These are phyloP conservation scores for Drosophila funebris DNA, from an alignment of 1,140 invertebrate genomes.

Conservation along the genomic window DNA sequence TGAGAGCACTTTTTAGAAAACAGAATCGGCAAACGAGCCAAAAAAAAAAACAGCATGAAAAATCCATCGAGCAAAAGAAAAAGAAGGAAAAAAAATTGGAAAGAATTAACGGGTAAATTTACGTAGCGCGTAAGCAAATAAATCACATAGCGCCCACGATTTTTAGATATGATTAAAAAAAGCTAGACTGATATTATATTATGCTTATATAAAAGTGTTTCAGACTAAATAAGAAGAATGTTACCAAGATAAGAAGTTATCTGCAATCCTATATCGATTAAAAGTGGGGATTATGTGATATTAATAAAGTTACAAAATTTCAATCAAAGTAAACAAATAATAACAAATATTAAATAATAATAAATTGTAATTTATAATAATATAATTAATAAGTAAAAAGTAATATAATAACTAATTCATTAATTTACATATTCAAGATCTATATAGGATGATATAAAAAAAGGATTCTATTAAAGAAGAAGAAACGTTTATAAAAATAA, in stretches of 20 bases:
- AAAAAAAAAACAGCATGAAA: constrained; percentile 1
- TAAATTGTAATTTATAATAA: no score
- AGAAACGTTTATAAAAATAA: no score
- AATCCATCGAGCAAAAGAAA: neutral
- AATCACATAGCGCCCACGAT: constrained; percentile 62
- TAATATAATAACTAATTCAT: no score
- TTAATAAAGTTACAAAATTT: no score
- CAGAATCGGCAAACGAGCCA: neutral
- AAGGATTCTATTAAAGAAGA: no score
- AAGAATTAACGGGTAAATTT: neutral
- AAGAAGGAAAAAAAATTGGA: constrained; percentile 32
- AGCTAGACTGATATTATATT: constrained; percentile 9
- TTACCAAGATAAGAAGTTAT: neutral
- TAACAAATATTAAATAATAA: no score
- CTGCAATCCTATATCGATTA: no score
- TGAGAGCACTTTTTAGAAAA: constrained; percentile 44
- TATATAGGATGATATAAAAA: neutral
- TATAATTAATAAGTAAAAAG: no score
- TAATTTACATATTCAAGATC: no score
- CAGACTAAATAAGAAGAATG: neutral
- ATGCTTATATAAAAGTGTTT: no score
- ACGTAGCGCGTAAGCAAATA: constrained; percentile 69
- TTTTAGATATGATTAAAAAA: constrained; percentile 45
- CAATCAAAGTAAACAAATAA: no score
- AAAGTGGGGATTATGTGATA: no score